Percentiles rank a stretch among this genome's conserved stretches.
Conservation (phyloP, 2,113 vertebrate species). For the Prolemur simus region DNA sequence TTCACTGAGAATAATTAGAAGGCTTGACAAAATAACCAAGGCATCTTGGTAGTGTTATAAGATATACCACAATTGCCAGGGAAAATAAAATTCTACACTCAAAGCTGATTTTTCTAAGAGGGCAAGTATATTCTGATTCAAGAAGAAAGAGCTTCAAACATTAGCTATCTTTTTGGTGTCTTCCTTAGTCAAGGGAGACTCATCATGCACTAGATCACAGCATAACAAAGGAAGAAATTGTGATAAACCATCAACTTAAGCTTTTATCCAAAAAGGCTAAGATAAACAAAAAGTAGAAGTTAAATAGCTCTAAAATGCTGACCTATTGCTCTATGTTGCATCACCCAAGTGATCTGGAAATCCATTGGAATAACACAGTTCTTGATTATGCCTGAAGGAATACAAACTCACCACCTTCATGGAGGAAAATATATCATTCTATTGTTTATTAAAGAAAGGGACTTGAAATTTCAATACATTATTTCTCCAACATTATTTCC, state of each 20-base stretch:
- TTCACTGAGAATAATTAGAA: background rate
- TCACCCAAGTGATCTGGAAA: background rate
- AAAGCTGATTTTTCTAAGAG: background rate
- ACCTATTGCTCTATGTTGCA: background rate
- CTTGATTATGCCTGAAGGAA: background rate
- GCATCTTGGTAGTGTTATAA: background rate
- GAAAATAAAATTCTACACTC: background rate
- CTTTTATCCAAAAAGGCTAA: background rate
- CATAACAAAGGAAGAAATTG: background rate
- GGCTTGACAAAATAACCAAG: background rate
- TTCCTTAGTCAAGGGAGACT: background rate
- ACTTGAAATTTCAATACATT: background rate
- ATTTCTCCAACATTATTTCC: background rate
- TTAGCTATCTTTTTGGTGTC: background rate
- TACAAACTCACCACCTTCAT: background rate
- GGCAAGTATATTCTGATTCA: background rate
- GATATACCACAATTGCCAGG: background rate
- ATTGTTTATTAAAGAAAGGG: background rate
- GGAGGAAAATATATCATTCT: background rate
- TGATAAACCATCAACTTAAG: background rate
- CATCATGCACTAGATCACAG: background rate
- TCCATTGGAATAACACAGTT: background rate
- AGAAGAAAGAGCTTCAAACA: background rate
- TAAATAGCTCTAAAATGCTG: background rate
- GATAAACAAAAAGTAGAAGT: background rate